Percentiles rank a stretch among this genome's conserved stretches.
Conservation (phyloP, 2,113 vertebrate genomes). For the Pangasianodon hypophthalmus region DNA sequence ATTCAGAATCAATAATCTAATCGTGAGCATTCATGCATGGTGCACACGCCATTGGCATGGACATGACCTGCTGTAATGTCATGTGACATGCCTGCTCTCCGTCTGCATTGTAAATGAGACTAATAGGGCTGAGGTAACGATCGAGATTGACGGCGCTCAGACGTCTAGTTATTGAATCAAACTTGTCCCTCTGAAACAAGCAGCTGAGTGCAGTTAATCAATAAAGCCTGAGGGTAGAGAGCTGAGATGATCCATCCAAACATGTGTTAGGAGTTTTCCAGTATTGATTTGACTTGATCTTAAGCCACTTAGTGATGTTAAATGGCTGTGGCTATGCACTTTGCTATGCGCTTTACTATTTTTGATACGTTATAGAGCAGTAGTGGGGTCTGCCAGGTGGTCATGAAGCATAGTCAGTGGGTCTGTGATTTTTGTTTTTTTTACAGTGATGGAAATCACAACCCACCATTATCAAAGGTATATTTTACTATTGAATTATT, state of each 20-base stretch:
- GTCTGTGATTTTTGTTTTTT: background rate
- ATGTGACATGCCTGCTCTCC: constrained; percentile 15
- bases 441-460: background rate
- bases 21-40: constrained; percentile 15
- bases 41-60: constrained; percentile 6
- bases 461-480: background rate
- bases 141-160: constrained; percentile 15
- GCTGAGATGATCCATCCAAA: constrained; percentile 29
- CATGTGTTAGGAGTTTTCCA: constrained; percentile 22
- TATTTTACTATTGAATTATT: background rate
- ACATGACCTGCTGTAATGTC: constrained; percentile 9
- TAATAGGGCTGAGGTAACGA: constrained; percentile 30
- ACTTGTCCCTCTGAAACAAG: constrained; percentile 17
- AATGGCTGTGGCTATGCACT: background rate
- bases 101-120: constrained; percentile 18
- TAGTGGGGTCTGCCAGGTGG: too few relatives aligned
- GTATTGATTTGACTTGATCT: constrained; percentile 12
- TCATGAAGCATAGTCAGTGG: background rate
- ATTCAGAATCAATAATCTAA: constrained; percentile 25
- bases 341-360: background rate
- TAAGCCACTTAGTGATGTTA: constrained; percentile 26
- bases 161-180: constrained; percentile 21
- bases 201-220: constrained; percentile 33
- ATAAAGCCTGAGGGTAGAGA: constrained; percentile 22
- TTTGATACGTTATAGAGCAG: background rate